Percentiles rank a stretch among this genome's conserved stretches.
phyloP scores from a whole-genome alignment of 2,797 vertebrate genomes.

The Triplophysa yarkandensis region DNA sequence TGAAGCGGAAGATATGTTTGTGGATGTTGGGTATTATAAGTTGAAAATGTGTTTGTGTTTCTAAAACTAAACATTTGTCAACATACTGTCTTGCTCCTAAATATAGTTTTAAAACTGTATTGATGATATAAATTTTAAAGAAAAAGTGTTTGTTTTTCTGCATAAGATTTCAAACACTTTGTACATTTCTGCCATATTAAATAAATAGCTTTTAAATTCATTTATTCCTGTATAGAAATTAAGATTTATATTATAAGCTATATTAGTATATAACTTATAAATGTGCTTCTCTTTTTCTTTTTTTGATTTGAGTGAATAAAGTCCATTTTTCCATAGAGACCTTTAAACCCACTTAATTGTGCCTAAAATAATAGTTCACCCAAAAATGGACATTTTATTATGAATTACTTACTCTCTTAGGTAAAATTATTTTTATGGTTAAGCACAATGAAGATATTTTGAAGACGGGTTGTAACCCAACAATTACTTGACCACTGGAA shows the following conservation, averaged over 20 bases:
- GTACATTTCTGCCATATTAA: no score
- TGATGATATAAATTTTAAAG: not conserved
- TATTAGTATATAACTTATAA: no score
- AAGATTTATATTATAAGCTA: not conserved
- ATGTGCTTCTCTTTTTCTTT: no score
- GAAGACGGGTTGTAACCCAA: no score
- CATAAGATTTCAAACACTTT: not conserved
- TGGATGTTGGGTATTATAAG: not conserved
- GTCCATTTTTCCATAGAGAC: not conserved
- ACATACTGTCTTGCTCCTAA: not conserved
- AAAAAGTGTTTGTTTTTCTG: not conserved
- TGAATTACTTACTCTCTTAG: no score
- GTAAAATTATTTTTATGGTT: no score
- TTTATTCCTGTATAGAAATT: not conserved
- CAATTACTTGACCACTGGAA: no score
- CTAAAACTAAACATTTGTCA: not conserved
- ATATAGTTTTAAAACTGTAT: not conserved
- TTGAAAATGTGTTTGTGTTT: not conserved
- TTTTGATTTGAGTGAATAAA: not conserved
- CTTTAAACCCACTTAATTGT: not conserved
- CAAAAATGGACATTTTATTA: no score
- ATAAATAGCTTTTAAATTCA: no score
- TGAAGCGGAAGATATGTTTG: not conserved
- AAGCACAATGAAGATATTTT: no score
- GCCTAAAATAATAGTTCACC: no score